phyloP scores from a whole-genome alignment of 1,140 invertebrate species.

The Aphidius ervi region DNA sequence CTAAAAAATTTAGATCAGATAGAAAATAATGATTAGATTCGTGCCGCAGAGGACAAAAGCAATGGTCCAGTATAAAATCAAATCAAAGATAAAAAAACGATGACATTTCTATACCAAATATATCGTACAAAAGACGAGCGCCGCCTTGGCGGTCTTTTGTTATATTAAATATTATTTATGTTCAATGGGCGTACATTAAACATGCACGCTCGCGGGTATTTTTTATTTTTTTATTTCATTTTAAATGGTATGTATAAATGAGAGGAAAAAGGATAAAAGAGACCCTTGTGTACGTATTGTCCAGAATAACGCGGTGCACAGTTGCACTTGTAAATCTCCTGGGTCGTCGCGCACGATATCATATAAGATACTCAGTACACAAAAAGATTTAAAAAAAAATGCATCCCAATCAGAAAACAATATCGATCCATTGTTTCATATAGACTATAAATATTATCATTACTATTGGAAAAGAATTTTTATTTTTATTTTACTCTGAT shows the following conservation, averaged over 20 bases:
- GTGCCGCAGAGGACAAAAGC: no score
- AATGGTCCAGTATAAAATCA: no score
- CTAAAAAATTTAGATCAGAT: no score
- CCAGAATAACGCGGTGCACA: conserved; percentile 9
- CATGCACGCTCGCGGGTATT: conserved; percentile 26
- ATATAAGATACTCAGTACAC: neutral
- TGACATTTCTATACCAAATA: conserved; percentile 54
- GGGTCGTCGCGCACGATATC: neutral
- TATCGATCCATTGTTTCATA: conserved; percentile 53
- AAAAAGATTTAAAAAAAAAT: neutral
- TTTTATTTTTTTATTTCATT: conserved; percentile 5
- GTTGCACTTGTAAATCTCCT: conserved; percentile 17
- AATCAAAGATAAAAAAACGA: conserved; percentile 43
- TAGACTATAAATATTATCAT: conserved; percentile 49
- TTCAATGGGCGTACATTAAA: conserved; percentile 29
- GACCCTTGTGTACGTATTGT: conserved; percentile 5
- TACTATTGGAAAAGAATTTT: conserved; percentile 4
- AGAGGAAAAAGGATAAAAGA: neutral
- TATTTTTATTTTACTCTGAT: no score
- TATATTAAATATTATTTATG: conserved; percentile 55
- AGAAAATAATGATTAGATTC: no score
- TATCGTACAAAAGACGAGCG: conserved; percentile 42
- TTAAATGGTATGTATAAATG: neutral
- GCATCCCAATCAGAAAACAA: conserved; percentile 51
- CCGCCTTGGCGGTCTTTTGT: conserved; percentile 33